Conservation (phyloP, 1,140 invertebrate species). For the Daktulosphaira vitifoliae region DNA sequence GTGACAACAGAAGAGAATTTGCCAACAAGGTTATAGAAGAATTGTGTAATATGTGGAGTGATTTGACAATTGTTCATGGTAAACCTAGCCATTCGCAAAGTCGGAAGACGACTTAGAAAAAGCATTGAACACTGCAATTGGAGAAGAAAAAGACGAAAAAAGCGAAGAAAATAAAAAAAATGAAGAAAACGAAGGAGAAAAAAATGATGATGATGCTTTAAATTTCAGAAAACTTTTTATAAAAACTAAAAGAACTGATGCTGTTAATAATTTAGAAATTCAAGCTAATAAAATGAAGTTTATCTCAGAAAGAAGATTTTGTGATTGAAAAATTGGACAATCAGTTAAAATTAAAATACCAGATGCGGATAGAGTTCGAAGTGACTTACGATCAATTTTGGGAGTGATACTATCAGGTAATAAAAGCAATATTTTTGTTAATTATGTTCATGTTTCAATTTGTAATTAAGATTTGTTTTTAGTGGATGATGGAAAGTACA, state of each 20-base stretch:
- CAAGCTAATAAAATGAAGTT: neutral
- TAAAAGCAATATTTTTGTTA: neutral
- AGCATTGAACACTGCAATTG: neutral
- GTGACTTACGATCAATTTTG: neutral
- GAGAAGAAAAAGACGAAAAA: no score
- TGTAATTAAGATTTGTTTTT: no score
- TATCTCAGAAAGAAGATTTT: neutral
- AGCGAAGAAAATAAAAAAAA: no score
- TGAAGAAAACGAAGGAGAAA: no score
- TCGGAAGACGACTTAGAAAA: neutral
- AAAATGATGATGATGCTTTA: neutral
- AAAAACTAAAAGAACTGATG: neutral
- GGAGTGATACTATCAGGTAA: neutral
- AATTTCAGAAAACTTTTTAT: neutral
- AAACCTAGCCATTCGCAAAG: conserved; percentile 41
- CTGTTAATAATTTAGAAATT: neutral
- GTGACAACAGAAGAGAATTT: conserved; percentile 44
- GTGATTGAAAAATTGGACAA: neutral
- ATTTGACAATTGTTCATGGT: conserved; percentile 43
- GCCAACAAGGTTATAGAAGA: conserved; percentile 41
- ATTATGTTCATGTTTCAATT: no score
- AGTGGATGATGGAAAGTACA: no score
- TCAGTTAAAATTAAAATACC: neutral
- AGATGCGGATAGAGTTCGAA: neutral
- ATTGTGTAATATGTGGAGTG: conserved; percentile 42